Evolutionary conservation across 2,113 vertebrate genomes (phyloP).

Genomic region (Aythya baeri): DNA sequence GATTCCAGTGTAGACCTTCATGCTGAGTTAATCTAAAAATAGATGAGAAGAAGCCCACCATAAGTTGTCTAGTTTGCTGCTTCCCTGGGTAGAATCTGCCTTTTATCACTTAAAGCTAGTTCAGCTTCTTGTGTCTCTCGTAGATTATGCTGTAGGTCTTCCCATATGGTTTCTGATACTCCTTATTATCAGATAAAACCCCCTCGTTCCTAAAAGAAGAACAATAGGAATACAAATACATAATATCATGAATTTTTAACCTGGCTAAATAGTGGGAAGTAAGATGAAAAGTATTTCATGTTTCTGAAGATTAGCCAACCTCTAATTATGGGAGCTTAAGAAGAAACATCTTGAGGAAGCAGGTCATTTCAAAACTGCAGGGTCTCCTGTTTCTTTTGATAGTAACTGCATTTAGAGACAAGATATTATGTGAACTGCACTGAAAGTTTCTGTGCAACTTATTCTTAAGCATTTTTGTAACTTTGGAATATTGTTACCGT

Average conservation of each 20-base stretch:
- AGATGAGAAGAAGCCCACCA: background rate
- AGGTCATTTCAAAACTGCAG: background rate
- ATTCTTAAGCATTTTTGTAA: background rate
- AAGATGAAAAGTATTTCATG: background rate
- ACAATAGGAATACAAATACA: background rate
- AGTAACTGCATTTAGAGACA: background rate
- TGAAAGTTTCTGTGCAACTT: background rate
- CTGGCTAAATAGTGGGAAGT: background rate
- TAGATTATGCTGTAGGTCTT: background rate
- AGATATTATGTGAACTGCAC: background rate
- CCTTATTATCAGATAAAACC: background rate
- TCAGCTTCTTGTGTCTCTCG: background rate
- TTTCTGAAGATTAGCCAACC: background rate
- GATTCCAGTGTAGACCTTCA: fast-evolving
- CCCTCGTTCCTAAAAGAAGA: background rate
- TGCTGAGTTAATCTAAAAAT: background rate
- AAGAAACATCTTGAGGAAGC: background rate
- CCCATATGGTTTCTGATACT: background rate
- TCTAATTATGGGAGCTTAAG: background rate
- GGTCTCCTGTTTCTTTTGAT: background rate
- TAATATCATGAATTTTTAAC: background rate
- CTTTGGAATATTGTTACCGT: background rate
- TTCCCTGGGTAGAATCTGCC: background rate
- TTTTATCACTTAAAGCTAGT: background rate
- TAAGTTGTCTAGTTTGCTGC: background rate